Percentiles rank a stretch among this genome's conserved stretches.
Conservation (phyloP, 2,113 vertebrate species). For the Agelaius phoeniceus region DNA sequence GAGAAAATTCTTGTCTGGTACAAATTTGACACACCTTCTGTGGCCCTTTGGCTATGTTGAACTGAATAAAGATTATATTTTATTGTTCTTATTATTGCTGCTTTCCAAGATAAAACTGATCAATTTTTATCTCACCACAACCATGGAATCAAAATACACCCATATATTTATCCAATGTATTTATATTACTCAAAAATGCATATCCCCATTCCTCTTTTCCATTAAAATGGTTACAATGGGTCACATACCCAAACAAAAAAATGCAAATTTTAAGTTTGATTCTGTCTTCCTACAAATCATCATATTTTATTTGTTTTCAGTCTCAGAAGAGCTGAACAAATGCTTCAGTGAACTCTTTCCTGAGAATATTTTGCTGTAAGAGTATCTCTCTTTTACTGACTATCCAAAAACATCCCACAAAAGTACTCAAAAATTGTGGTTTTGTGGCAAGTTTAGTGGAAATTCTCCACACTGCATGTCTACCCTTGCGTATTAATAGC, state of each 20-base stretch:
- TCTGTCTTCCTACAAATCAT: neutral
- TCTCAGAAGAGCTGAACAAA: slow-evolving; percentile 49
- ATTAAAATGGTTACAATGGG: neutral
- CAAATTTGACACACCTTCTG: neutral
- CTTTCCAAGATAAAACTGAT: neutral
- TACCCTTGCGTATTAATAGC: slow-evolving; percentile 64
- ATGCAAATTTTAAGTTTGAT: neutral
- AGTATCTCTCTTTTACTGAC: slow-evolving; percentile 25
- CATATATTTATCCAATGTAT: neutral
- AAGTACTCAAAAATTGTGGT: slow-evolving; percentile 59
- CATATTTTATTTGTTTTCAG: neutral
- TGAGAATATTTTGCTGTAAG: slow-evolving; percentile 15
- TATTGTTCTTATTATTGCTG: neutral
- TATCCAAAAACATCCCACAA: slow-evolving; percentile 39
- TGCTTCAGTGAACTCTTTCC: slow-evolving; percentile 18
- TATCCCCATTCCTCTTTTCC: neutral
- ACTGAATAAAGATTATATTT: neutral
- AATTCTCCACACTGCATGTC: slow-evolving; percentile 65
- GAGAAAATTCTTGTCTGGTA: neutral
- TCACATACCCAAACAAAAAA: neutral
- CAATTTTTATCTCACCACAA: neutral
- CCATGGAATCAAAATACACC: neutral
- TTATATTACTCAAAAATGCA: neutral
- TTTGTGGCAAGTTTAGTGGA: slow-evolving; percentile 64
- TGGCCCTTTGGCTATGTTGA: neutral